Percentiles rank a stretch among this genome's conserved stretches.
Evolutionary conservation across 2,888 invertebrate species (phyloP).

Genomic region (Unio delphinus): DNA sequence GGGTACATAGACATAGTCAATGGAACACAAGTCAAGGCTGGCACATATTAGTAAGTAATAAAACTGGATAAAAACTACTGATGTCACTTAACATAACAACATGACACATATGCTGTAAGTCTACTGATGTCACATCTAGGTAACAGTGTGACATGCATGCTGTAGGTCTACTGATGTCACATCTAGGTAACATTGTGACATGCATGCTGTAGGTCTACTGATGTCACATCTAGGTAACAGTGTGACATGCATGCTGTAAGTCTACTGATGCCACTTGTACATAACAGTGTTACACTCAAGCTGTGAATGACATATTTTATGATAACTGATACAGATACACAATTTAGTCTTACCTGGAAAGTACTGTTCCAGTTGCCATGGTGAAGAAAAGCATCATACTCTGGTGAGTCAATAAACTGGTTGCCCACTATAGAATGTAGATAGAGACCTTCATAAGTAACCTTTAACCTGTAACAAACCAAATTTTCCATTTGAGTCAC

Average conservation of each 20-base stretch:
- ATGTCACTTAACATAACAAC: background rate
- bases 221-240: background rate
- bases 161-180: background rate
- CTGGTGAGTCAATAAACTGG: slow-evolving; percentile 64
- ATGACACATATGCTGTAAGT: background rate
- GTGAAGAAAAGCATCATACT: slow-evolving; percentile 53
- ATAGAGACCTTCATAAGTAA: slow-evolving; percentile 87
- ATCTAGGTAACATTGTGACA: background rate
- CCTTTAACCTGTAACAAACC: slow-evolving; percentile 79
- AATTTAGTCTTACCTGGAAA: slow-evolving; percentile 42
- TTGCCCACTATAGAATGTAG: slow-evolving; percentile 82
- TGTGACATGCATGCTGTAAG: background rate
- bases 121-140: background rate
- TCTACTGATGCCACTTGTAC: background rate
- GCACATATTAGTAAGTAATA: too few relatives aligned
- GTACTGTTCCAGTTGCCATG: slow-evolving; percentile 27
- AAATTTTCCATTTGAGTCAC: background rate
- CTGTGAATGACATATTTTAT: background rate
- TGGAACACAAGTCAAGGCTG: too few relatives aligned
- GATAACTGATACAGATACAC: background rate
- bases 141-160: background rate
- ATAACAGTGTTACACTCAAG: background rate
- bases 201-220: background rate
- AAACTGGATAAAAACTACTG: too few relatives aligned
- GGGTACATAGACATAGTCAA: too few relatives aligned